These are phyloP conservation scores for Agonum fuliginosum DNA, from an alignment of 2,888 invertebrate species.

Conservation along the genomic window DNA sequence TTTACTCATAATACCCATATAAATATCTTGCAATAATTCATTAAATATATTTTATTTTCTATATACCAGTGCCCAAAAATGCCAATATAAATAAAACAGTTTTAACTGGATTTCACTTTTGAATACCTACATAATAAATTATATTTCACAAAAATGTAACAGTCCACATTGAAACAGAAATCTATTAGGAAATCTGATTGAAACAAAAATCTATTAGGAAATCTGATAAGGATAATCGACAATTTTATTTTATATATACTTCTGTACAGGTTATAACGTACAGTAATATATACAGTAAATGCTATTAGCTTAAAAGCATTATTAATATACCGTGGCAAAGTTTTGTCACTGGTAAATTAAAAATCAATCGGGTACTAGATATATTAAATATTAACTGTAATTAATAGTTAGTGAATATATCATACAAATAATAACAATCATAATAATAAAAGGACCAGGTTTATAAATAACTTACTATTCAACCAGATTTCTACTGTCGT, in stretches of 20 bases:
- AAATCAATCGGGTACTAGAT: neutral
- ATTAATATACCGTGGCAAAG: slow-evolving; percentile 3
- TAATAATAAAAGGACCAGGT: neutral
- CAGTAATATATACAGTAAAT: neutral
- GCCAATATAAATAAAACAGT: neutral
- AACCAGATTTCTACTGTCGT: neutral
- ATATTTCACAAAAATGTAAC: neutral
- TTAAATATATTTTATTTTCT: too few relatives aligned
- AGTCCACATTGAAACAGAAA: slow-evolving; percentile 15
- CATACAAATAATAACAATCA: neutral
- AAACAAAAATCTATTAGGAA: slow-evolving; percentile 24
- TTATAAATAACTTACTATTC: slow-evolving; percentile 25
- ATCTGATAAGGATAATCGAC: slow-evolving; percentile 33
- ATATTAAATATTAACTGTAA: too few relatives aligned
- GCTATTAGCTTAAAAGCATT: slow-evolving; percentile 25
- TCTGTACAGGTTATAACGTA: neutral
- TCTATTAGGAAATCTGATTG: slow-evolving; percentile 29
- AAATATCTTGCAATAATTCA: too few relatives aligned
- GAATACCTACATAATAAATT: neutral
- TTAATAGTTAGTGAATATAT: neutral
- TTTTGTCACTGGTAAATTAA: neutral
- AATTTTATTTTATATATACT: slow-evolving; percentile 3
- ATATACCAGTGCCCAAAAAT: too few relatives aligned
- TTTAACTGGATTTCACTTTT: slow-evolving; percentile 7
- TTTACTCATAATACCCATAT: too few relatives aligned